Evolutionary conservation across 2,797 vertebrate genomes (phyloP).

Genomic region (Tadarida brasiliensis): DNA sequence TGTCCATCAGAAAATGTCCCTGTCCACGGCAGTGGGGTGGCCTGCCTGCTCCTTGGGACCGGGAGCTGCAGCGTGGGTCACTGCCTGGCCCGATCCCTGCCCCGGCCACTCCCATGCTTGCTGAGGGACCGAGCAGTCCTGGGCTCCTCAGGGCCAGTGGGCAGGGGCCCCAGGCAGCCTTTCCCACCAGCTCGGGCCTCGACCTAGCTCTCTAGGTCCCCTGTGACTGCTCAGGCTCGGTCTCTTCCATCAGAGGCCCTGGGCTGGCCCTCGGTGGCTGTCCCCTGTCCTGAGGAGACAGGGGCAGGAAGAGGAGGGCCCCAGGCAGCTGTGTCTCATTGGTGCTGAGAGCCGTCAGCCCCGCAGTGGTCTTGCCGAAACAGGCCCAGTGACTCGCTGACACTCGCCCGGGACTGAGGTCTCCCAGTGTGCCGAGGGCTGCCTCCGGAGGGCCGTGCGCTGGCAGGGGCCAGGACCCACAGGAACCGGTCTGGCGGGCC

Average conservation of each 20-base stretch:
- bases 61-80: rapidly evolving
- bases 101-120: background rate
- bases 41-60: slow-evolving; percentile 4
- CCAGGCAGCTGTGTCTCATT: background rate
- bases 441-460: background rate
- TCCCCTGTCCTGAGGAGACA: background rate
- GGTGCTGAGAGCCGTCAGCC: background rate
- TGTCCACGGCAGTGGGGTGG: slow-evolving; percentile 71
- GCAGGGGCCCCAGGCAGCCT: background rate
- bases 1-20: slow-evolving; percentile 54
- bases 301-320: background rate
- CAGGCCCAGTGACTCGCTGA: background rate
- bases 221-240: background rate
- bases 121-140: background rate
- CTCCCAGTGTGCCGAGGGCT: background rate
- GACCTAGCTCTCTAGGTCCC: rapidly evolving
- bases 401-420: background rate
- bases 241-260: background rate
- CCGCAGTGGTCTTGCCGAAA: background rate
- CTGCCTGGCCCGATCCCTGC: rapidly evolving
- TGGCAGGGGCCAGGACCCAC: background rate
- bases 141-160: background rate
- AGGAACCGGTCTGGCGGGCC: background rate
- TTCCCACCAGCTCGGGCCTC: background rate
- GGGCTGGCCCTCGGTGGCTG: background rate